Conservation (phyloP, 2,113 vertebrate genomes). For the Atrichornis clamosus region DNA sequence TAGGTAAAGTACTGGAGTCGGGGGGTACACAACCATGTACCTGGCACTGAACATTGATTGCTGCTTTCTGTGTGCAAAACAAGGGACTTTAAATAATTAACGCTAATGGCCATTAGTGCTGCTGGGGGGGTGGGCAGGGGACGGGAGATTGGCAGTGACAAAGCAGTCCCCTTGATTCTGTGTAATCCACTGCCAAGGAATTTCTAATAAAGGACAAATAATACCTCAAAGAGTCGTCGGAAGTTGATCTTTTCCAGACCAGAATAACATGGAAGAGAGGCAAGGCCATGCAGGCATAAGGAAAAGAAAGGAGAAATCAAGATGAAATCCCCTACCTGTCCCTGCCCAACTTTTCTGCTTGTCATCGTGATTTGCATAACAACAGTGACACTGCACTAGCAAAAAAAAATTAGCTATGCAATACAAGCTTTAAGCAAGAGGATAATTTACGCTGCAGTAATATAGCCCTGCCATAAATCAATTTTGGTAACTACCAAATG, state of each 20-base stretch:
- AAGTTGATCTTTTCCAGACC: background rate
- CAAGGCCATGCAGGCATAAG: background rate
- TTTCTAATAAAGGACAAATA: background rate
- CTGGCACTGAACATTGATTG: background rate
- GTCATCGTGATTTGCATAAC: background rate
- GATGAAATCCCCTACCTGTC: background rate
- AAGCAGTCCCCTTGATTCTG: background rate
- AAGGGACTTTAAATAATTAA: slow-evolving; percentile 51
- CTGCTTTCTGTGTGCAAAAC: slow-evolving; percentile 8
- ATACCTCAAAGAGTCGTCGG: background rate
- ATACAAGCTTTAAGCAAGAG: background rate
- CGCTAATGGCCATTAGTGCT: slow-evolving; percentile 8
- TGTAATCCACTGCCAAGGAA: background rate
- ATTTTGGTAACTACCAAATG: slow-evolving; percentile 43
- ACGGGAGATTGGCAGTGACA: background rate
- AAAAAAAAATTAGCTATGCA: slow-evolving; percentile 21
- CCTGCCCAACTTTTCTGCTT: background rate
- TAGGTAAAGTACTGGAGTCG: background rate
- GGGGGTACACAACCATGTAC: background rate
- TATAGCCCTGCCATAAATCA: background rate
- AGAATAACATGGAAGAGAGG: background rate
- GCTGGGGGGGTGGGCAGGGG: background rate
- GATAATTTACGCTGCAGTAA: slow-evolving; percentile 24
- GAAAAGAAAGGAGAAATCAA: background rate
- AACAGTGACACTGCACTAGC: background rate